Evolutionary conservation across 2,113 vertebrate genomes (phyloP), one percentile per base, ranked within the genome.

Genomic region (Brachyhypopomus gauderio): DNA sequence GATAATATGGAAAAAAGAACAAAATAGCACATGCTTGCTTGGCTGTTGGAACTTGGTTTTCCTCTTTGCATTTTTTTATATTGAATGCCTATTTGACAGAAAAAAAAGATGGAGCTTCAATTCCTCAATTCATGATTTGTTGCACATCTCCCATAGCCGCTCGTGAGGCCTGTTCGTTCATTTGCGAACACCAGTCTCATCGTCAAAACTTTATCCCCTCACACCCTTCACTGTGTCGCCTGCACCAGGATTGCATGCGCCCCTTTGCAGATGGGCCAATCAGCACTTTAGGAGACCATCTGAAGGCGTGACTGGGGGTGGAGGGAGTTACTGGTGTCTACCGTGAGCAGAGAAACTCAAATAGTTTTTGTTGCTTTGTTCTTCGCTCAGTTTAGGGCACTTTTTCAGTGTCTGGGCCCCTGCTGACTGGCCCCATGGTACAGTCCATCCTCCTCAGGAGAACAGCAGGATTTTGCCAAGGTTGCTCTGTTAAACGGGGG

Each of bases 1-100:
- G 59, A 36, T 63, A 34, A 80, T 23, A 75, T 27, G 60, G 63
- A 75, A 86, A 80, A 64, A 56, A 72, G 88, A 83, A 77, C 86
- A 84, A 90, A 90, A 84, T 92, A 92, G 90, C 92, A 94, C 91
- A 91, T 14, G 93, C 93, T 94, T 91, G 92, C 93, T 93, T 92
- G 89, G 89, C 92, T 91, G 89, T 85, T 87, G 88, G 91, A 78
- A 86, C 85, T 41, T 7, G 20, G 64, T 86, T 89, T 74, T 86
- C 85, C 75, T 55, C 74, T 78, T 52, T 71, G 56, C 77, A 16
- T 55, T 67, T 79, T 77, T 82, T 79, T 79, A 80, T 89, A 90
- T 79, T 76, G 87, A 91, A 91, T 91, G 91, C 91, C 88, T 89
- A 88, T 85, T 66, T 56, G 71, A 75, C 27, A 72, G 79, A 90